Conservation (phyloP, 2,113 vertebrate genomes). For the Gymnobelideus leadbeateri region DNA sequence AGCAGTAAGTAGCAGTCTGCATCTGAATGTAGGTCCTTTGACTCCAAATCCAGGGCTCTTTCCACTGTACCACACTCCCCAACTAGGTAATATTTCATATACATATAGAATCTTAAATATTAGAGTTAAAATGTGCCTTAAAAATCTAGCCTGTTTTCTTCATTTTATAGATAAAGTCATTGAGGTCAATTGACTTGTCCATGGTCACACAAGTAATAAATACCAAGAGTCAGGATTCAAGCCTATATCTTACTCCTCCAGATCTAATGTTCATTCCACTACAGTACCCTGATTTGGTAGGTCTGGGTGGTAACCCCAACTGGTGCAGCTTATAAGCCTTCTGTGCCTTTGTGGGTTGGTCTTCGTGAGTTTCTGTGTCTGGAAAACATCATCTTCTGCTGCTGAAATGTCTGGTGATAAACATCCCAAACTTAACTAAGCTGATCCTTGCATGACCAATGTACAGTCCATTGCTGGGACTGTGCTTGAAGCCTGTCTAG, state of each 20-base stretch:
- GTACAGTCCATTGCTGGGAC: no score
- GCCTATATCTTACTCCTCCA: neutral
- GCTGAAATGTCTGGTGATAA: no score
- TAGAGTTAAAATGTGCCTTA: neutral
- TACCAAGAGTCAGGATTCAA: neutral
- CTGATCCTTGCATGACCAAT: no score
- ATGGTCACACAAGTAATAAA: neutral
- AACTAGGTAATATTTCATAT: neutral
- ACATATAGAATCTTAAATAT: neutral
- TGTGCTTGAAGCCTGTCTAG: no score
- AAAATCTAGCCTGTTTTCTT: neutral
- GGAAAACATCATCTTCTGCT: no score
- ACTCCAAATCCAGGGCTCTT: neutral
- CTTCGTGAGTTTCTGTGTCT: no score
- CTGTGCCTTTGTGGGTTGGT: no score
- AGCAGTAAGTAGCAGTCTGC: neutral
- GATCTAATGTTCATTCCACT: neutral
- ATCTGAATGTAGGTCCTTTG: neutral
- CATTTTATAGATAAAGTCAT: neutral
- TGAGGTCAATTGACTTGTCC: neutral
- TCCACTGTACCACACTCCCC: neutral
- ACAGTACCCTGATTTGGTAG: neutral
- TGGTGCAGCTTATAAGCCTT: neutral
- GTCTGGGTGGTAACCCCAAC: neutral
- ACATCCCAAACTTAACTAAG: no score